A percentile compares a stretch with the other conserved stretches of the same genome.
Conservation (phyloP, 2,797 vertebrate species). For the Argyrosomus regius region DNA sequence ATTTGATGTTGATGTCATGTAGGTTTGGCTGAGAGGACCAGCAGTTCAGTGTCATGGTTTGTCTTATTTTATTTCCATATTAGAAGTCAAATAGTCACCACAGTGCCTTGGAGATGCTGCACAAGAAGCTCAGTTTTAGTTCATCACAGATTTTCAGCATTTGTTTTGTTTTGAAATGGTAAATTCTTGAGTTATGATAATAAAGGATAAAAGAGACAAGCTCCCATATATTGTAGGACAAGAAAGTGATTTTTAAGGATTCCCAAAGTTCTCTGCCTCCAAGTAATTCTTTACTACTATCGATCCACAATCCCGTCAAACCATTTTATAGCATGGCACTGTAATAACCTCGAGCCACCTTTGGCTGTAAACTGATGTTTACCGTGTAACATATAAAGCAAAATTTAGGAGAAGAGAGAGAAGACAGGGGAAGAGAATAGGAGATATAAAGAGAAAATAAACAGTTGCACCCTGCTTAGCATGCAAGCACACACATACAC, state of each 20-base stretch:
- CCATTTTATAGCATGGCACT: slow-evolving; percentile 3
- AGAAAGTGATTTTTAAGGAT: neutral
- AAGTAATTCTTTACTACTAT: slow-evolving; percentile 15
- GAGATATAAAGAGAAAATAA: neutral
- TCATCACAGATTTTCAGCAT: neutral
- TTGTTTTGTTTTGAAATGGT: neutral
- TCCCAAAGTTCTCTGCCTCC: neutral
- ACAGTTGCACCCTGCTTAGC: neutral
- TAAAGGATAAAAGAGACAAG: neutral
- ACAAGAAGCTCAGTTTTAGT: neutral
- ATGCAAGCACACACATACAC: slow-evolving; percentile 4
- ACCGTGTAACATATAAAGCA: neutral
- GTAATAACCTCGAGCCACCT: neutral
- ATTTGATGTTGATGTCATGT: too few relatives aligned
- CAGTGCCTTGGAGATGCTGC: neutral
- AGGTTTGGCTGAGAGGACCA: too few relatives aligned
- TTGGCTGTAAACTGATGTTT: slow-evolving; percentile 11
- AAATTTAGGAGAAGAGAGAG: too few relatives aligned
- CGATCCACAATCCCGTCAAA: slow-evolving; percentile 11
- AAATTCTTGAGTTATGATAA: neutral
- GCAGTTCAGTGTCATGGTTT: too few relatives aligned
- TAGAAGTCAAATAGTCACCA: neutral
- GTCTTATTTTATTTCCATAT: slow-evolving; percentile 23
- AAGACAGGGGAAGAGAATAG: neutral
- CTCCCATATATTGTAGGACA: neutral